These are phyloP conservation scores for Macrochelys suwanniensis DNA, from an alignment of 2,797 vertebrate genomes.

Conservation along the genomic window DNA sequence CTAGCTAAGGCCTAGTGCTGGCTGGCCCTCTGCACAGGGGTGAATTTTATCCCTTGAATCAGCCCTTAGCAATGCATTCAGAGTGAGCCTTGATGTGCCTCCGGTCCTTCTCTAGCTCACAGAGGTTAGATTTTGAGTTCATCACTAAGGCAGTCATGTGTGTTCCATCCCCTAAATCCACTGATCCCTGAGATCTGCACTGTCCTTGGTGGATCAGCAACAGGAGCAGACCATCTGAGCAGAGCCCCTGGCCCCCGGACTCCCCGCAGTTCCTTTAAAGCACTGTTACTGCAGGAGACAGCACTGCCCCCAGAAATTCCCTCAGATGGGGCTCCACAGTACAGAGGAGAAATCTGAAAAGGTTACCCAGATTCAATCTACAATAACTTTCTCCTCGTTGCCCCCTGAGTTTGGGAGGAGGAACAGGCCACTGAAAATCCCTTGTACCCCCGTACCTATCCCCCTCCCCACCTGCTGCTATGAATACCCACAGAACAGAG, in stretches of 20 bases:
- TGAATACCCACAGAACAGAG: not conserved
- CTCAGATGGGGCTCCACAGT: not conserved
- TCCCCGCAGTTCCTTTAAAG: not conserved
- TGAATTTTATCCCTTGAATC: not conserved
- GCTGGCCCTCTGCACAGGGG: not conserved
- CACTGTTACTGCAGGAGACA: not conserved
- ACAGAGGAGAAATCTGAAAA: not conserved
- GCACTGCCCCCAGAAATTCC: not conserved
- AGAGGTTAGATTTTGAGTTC: not conserved
- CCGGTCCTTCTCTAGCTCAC: not conserved
- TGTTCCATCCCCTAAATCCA: not conserved
- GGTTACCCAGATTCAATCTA: not conserved
- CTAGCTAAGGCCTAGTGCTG: not conserved
- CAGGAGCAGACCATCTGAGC: not conserved
- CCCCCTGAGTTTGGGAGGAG: not conserved
- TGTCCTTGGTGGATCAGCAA: not conserved
- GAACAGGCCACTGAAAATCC: not conserved
- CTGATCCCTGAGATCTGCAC: not conserved
- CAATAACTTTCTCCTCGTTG: not conserved
- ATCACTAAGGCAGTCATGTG: not conserved
- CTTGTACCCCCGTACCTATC: not conserved
- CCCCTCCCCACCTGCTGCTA: not conserved
- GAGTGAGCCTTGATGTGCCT: not conserved
- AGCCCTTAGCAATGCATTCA: not conserved
- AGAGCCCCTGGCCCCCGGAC: not conserved